These are phyloP conservation scores for Micropoecilia bifurca DNA, from an alignment of 2,797 vertebrate species.

Conservation along the genomic window DNA sequence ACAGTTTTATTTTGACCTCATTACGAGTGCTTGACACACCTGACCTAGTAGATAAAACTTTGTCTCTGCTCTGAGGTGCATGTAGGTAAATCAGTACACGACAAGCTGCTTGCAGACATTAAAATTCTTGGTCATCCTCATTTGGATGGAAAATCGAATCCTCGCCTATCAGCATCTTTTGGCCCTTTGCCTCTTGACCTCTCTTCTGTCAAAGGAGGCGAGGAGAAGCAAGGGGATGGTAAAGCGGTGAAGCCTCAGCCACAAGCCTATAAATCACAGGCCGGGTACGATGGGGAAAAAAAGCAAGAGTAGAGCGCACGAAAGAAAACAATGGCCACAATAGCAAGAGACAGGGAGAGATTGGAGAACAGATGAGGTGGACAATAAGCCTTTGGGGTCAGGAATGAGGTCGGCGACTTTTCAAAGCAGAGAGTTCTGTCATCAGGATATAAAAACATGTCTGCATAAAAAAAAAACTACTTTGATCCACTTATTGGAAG, in stretches of 20 bases:
- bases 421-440: constrained; percentile 17
- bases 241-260: constrained; percentile 17
- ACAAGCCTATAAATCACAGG: constrained; percentile 64
- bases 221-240: background rate
- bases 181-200: constrained; percentile 16
- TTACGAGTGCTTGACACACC: constrained; percentile 7
- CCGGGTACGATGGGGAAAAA: constrained; percentile 30
- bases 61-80: constrained; percentile 36
- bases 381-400: constrained; percentile 58
- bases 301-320: constrained; percentile 12
- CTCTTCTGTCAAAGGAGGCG: constrained; percentile 10
- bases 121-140: constrained; percentile 55
- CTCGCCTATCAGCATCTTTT: constrained; percentile 5
- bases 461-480: background rate
- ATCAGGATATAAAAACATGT: background rate
- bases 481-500: background rate
- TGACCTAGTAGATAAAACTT: constrained; percentile 2
- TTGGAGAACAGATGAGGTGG: constrained; percentile 59
- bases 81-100: constrained; percentile 43
- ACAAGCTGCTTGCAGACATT: constrained; percentile 50
- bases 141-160: constrained; percentile 63
- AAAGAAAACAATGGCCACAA: constrained; percentile 60
- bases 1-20: constrained; percentile 48
- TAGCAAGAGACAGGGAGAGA: constrained; percentile 41
- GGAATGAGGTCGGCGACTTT: constrained; percentile 50